Base-by-base conservation (phyloP, 2,113 vertebrate genomes). In the Catagonus wagneri region DNA sequence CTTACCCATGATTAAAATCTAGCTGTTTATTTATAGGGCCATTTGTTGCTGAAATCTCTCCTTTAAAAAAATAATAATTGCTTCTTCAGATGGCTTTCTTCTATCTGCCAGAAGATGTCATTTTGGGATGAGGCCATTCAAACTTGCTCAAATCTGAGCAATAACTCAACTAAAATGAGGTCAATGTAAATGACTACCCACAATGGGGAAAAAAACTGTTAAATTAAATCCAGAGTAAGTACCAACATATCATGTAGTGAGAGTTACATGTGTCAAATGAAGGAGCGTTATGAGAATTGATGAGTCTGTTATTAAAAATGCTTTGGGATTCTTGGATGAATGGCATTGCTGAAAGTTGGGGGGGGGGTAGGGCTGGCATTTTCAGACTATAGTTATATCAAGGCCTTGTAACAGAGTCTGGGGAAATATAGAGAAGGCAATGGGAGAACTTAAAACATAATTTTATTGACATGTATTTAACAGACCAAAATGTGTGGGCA, bases 131-230 rank as follows among this genome's bases (percentile, higher is more conserved):
- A 98, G 95, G 86, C 97, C 97, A 98, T 98, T 98, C 98, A 95
- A 97, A 98, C 96, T 98, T 97, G 97, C 94, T 97, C 69, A 97
- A 97, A 98, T 98, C 97, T 95, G 97, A 98, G 97, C 54, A 90
- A 98, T 98, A 98, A 98, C 90, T 99, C 98, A 98, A 93, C 88
- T 90, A 98, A 98, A 98, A 98, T 97, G 98, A 98, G 98, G 98
- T 97, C 98, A 98, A 95, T 98, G 98, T 98, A 98, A 98, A 98
- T 98, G 97, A 98, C 95, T 97, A 97, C 69, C 63, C 75, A 96
- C 96, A 97, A 94, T 15, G 17, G 96, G 95, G 93, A 95, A 88
- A 92, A 97, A 97, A 89, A 80, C 95, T 97, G 97, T 98, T 98
- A 98, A 97, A 98, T 98, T 98, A 98, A 98, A 98, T 96, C 96